Evolutionary conservation across 1,140 invertebrate genomes (phyloP).

Genomic region (Sesamia nonagrioides): DNA sequence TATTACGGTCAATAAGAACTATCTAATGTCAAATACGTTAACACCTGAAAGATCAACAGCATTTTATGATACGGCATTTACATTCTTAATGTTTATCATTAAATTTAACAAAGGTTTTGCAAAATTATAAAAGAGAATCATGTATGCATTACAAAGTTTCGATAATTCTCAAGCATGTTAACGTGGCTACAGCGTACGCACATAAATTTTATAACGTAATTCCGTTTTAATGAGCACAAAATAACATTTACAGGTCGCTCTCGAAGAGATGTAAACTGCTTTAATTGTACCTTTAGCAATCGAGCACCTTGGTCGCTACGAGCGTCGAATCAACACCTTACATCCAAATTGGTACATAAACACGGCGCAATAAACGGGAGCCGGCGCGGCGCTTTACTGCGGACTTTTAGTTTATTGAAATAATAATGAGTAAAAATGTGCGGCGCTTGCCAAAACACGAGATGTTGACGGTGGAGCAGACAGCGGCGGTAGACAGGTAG

Average conservation of each 20-base stretch:
- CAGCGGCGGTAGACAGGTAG: slow-evolving; percentile 70
- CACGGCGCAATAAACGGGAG: slow-evolving; percentile 51
- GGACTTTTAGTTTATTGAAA: slow-evolving; percentile 43
- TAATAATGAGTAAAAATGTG: slow-evolving; percentile 50
- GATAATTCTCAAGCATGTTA: slow-evolving; percentile 72
- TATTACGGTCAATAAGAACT: slow-evolving; percentile 50
- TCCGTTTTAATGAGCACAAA: slow-evolving; percentile 79
- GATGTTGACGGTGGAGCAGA: slow-evolving; percentile 64
- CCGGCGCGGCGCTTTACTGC: slow-evolving; percentile 28
- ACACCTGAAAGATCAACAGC: slow-evolving; percentile 1
- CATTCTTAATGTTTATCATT: slow-evolving; percentile 6
- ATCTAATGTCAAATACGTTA: slow-evolving; percentile 18
- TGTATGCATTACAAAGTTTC: slow-evolving; percentile 65
- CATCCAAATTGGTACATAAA: slow-evolving; percentile 60
- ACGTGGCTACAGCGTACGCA: slow-evolving; percentile 72
- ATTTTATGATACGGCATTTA: not conserved
- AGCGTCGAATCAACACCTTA: slow-evolving; percentile 74
- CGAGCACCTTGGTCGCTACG: slow-evolving; percentile 60
- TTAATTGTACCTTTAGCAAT: slow-evolving; percentile 75
- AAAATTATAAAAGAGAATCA: slow-evolving; percentile 2
- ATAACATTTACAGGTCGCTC: slow-evolving; percentile 82
- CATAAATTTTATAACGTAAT: slow-evolving; percentile 84
- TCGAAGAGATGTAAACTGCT: slow-evolving; percentile 78
- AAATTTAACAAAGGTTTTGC: not conserved
- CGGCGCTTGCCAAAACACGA: slow-evolving; percentile 51